phyloP scores from a whole-genome alignment of 2,888 invertebrate species.

The Augiades crinisus region DNA sequence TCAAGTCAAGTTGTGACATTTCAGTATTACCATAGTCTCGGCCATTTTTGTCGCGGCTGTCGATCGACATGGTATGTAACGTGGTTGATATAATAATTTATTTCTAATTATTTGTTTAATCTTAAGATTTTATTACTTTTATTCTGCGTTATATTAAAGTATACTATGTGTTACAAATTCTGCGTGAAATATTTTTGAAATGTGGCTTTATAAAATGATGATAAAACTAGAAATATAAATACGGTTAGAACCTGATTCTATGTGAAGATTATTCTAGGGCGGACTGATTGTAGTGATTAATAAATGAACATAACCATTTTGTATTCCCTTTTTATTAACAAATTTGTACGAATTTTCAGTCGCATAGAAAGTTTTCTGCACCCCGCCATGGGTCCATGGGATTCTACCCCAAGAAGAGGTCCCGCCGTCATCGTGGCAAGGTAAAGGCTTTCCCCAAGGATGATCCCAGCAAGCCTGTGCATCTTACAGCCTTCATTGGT shows the following conservation, averaged over 20 bases:
- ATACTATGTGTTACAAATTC: neutral
- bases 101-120: conserved; percentile 26
- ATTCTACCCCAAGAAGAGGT: conserved; percentile 99
- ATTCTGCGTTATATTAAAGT: neutral
- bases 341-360: conserved; percentile 82
- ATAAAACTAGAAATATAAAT: conserved; percentile 79
- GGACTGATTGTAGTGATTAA: conserved; percentile 80
- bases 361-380: conserved; percentile 99
- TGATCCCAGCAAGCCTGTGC: conserved; percentile 97
- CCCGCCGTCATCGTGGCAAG: conserved; percentile 97
- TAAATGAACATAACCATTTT: neutral
- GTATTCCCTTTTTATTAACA: neutral
- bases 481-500: conserved; percentile 98
- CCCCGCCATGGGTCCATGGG: conserved; percentile 99
- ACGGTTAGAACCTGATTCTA: conserved; percentile 86
- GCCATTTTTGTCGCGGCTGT: conserved; percentile 75
- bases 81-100: neutral
- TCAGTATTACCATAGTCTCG: conserved; percentile 37
- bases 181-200: neutral
- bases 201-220: conserved; percentile 78
- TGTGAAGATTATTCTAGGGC: conserved; percentile 89
- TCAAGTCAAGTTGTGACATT: neutral
- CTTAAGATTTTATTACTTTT: neutral
- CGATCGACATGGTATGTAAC: conserved; percentile 54
- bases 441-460: conserved; percentile 99